phyloP scores from a whole-genome alignment of 2,888 invertebrate species.

The Galeopsomyia nigrocyanea region DNA sequence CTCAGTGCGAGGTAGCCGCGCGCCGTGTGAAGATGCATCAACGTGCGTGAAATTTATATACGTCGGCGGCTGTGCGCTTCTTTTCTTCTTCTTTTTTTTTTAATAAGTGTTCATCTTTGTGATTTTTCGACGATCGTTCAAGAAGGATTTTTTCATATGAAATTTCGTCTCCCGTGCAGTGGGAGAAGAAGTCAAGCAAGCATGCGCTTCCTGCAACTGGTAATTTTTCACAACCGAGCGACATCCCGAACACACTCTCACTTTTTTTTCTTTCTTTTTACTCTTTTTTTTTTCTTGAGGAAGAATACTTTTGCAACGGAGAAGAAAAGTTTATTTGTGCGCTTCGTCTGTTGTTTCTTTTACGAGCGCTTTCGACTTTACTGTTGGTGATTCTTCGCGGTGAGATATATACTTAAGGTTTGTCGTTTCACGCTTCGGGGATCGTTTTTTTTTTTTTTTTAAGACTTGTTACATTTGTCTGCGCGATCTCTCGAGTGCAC shows the following conservation, averaged over 20 bases:
- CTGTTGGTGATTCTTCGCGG: too few species aligned
- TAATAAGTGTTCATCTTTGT: too few species aligned
- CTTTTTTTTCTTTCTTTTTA: background rate
- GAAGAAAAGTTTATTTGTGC: background rate
- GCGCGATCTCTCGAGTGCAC: too few species aligned
- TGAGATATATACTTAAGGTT: too few species aligned
- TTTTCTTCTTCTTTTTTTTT: too few species aligned
- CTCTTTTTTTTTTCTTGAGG: background rate
- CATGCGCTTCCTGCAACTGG: conserved; percentile 61
- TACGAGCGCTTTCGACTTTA: background rate
- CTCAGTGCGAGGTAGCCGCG: conserved; percentile 53
- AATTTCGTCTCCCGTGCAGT: too few species aligned
- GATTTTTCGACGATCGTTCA: too few species aligned
- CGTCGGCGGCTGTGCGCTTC: conserved; percentile 46
- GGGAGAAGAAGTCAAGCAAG: conserved; percentile 47
- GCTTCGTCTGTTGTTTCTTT: background rate
- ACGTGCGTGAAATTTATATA: conserved; percentile 39
- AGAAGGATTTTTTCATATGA: too few species aligned
- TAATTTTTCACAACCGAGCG: conserved; percentile 54
- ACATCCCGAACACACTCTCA: conserved; percentile 6
- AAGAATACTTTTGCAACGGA: too few species aligned
- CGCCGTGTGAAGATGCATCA: conserved; percentile 40
- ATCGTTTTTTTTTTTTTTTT: too few species aligned
- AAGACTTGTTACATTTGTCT: too few species aligned
- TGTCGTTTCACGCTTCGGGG: too few species aligned